phyloP scores from a whole-genome alignment of 1,140 invertebrate species.

The Oncopodura yosiiana region DNA sequence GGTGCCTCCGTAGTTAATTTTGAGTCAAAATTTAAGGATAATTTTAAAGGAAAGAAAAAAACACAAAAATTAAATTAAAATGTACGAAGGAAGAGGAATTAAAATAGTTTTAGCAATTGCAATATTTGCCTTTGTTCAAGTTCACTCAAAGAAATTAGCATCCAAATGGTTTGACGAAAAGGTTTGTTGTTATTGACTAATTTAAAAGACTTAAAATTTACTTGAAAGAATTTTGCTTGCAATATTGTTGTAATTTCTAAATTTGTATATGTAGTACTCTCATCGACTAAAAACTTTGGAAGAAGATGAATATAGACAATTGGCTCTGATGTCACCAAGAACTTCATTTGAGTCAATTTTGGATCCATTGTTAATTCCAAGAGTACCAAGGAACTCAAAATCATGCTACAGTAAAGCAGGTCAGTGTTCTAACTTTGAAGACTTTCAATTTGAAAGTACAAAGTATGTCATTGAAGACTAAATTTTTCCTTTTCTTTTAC shows the following conservation, averaged over 20 bases:
- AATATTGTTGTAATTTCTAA: background rate
- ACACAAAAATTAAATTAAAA: too few relatives aligned
- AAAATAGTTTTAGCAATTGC: background rate
- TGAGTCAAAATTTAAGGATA: too few relatives aligned
- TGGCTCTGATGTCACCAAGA: background rate
- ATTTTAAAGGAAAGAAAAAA: too few relatives aligned
- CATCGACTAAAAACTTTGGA: slow-evolving; percentile 2
- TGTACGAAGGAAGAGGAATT: background rate
- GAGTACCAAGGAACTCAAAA: slow-evolving; percentile 37
- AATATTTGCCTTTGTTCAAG: background rate
- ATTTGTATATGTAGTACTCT: slow-evolving; percentile 7
- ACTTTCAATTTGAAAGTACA: background rate
- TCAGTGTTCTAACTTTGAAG: slow-evolving; percentile 16
- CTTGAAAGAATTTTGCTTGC: background rate
- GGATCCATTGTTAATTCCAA: slow-evolving; percentile 37
- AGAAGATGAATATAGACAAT: background rate
- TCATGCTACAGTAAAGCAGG: slow-evolving; percentile 38
- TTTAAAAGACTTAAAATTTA: background rate
- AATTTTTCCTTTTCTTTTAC: slow-evolving; percentile 21
- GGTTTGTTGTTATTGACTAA: background rate
- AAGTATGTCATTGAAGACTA: background rate
- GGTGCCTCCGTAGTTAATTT: too few relatives aligned
- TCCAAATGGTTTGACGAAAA: background rate
- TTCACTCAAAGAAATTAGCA: background rate
- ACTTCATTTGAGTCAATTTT: slow-evolving; percentile 30